phyloP scores from a whole-genome alignment of 2,113 vertebrate species.

The Cololabis saira region DNA sequence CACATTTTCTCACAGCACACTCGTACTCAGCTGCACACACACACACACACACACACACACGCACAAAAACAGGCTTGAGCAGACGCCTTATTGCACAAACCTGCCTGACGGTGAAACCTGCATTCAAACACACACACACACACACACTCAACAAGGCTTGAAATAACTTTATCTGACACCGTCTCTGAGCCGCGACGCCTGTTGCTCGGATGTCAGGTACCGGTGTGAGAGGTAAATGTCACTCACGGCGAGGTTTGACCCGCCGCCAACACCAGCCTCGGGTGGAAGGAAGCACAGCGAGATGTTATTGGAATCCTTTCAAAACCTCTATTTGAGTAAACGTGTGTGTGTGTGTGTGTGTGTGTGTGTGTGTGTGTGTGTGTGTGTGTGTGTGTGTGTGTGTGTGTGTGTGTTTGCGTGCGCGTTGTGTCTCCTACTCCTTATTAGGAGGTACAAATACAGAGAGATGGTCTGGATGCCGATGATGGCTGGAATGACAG shows the following conservation, averaged over 20 bases:
- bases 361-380: not conserved
- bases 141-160: slow-evolving; percentile 17
- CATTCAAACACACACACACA: slow-evolving; percentile 15
- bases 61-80: slow-evolving; percentile 43
- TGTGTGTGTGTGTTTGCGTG: not conserved
- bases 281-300: slow-evolving; percentile 9
- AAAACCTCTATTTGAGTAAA: slow-evolving; percentile 25
- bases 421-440: slow-evolving; percentile 31
- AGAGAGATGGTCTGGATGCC: slow-evolving; percentile 44
- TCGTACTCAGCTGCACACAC: slow-evolving; percentile 31
- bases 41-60: slow-evolving; percentile 19
- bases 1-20: not conserved
- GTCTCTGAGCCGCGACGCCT: slow-evolving; percentile 26
- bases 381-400: not conserved
- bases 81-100: slow-evolving; percentile 51
- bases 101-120: slow-evolving; percentile 34
- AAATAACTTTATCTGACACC: slow-evolving; percentile 61
- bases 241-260: slow-evolving; percentile 37
- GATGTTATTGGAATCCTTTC: not conserved
- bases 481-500: slow-evolving; percentile 52
- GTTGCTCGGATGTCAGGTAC: slow-evolving; percentile 41
- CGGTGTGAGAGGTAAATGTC: slow-evolving; percentile 56
- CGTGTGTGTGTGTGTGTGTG: not conserved
- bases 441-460: slow-evolving; percentile 54
- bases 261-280: slow-evolving; percentile 27